A percentile compares a stretch with the other conserved stretches of the same genome.
Evolutionary conservation across 2,113 vertebrate species (phyloP).

Genomic region (Ochotona curzoniae): DNA sequence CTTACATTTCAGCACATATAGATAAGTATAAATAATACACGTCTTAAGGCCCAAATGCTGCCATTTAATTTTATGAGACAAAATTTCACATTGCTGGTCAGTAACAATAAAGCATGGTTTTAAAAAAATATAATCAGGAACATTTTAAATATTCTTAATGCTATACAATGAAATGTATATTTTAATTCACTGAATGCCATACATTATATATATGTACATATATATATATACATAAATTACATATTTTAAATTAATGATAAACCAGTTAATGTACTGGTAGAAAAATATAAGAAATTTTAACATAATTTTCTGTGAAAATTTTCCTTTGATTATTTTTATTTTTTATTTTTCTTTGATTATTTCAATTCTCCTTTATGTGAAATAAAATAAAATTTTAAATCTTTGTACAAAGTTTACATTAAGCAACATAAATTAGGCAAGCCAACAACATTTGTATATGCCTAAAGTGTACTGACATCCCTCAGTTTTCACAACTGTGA

Average conservation of each 20-base stretch:
- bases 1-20: neutral
- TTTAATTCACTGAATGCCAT: neutral
- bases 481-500: neutral
- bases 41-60: neutral
- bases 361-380: neutral
- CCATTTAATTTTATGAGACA: neutral
- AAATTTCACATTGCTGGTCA: neutral
- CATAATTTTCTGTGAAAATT: neutral
- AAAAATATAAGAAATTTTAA: neutral
- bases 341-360: neutral
- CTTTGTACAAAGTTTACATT: slow-evolving; percentile 52
- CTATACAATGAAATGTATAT: neutral
- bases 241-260: slow-evolving; percentile 17
- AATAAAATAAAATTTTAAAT: slow-evolving; percentile 35
- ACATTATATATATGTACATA: neutral
- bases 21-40: neutral
- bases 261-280: neutral
- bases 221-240: neutral
- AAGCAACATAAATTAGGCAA: slow-evolving; percentile 21
- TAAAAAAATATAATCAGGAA: slow-evolving; percentile 10
- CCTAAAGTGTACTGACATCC: neutral
- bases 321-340: too few species aligned
- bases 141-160: slow-evolving; percentile 24
- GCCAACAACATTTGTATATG: neutral
- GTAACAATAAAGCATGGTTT: neutral